phyloP scores from a whole-genome alignment of 2,888 invertebrate genomes.

The Caenorhabditis sinica region DNA sequence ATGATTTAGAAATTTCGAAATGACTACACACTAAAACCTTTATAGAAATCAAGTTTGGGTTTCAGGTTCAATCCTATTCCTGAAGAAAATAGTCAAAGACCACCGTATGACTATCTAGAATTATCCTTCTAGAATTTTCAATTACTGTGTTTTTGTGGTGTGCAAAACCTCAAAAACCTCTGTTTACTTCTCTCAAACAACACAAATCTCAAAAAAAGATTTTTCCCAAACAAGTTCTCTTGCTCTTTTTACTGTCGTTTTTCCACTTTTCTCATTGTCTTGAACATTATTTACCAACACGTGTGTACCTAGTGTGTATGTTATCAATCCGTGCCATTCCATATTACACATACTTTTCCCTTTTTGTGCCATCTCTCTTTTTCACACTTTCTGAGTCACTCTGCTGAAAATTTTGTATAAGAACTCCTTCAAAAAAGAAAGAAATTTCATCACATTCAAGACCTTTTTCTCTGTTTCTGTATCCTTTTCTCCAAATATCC shows the following conservation, averaged over 20 bases:
- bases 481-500: not conserved
- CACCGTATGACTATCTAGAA: not conserved
- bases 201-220: not conserved
- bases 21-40: too few species aligned
- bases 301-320: slow-evolving; percentile 41
- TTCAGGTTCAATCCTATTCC: too few species aligned
- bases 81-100: not conserved
- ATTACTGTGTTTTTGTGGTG: not conserved
- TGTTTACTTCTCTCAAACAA: slow-evolving; percentile 22
- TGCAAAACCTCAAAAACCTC: slow-evolving; percentile 12
- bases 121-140: not conserved
- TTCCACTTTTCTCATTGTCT: slow-evolving; percentile 13
- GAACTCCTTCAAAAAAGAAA: not conserved
- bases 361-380: slow-evolving; percentile 13
- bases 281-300: slow-evolving; percentile 55
- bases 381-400: not conserved
- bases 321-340: slow-evolving; percentile 39
- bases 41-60: too few species aligned
- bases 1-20: not conserved
- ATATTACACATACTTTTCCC: slow-evolving; percentile 15
- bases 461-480: not conserved
- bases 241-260: slow-evolving; percentile 6
- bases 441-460: not conserved
- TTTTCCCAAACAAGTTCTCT: slow-evolving; percentile 39
- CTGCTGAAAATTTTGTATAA: not conserved